Conservation (phyloP, 2,113 vertebrate genomes). For the Microtus montanus region DNA sequence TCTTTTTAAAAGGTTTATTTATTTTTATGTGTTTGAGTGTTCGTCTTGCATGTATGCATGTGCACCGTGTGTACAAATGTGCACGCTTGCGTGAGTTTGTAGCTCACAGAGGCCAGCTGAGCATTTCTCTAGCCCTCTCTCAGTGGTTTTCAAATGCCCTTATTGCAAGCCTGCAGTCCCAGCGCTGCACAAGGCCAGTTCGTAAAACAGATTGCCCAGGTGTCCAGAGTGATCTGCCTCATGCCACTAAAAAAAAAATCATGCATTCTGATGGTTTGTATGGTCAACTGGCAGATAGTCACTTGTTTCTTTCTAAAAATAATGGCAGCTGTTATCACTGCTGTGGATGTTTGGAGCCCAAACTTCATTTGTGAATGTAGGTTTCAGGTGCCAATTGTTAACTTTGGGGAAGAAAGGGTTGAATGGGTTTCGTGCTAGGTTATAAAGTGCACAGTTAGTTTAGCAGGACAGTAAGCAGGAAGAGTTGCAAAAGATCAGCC, state of each 20-base stretch:
- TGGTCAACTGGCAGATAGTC: neutral
- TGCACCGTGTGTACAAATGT: neutral
- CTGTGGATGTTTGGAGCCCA: neutral
- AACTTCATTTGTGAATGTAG: neutral
- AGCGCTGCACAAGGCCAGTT: neutral
- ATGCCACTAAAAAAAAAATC: neutral
- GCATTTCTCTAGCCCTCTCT: neutral
- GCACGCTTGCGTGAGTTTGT: neutral
- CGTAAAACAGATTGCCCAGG: neutral
- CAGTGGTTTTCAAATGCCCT: neutral
- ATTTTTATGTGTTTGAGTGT: neutral
- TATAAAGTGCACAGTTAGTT: too few species aligned
- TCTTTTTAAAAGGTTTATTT: neutral
- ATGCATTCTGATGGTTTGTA: neutral
- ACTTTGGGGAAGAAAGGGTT: too few species aligned
- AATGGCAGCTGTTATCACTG: too few species aligned
- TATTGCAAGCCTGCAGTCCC: neutral
- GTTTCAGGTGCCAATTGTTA: neutral
- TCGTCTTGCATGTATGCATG: neutral
- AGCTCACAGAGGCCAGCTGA: neutral
- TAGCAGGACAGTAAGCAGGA: neutral
- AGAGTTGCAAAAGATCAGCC: neutral
- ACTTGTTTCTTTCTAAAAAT: neutral
- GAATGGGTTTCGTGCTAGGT: neutral
- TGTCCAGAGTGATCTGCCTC: too few species aligned